phyloP scores from a whole-genome alignment of 2,888 invertebrate species.

The Dryococelus australis region DNA sequence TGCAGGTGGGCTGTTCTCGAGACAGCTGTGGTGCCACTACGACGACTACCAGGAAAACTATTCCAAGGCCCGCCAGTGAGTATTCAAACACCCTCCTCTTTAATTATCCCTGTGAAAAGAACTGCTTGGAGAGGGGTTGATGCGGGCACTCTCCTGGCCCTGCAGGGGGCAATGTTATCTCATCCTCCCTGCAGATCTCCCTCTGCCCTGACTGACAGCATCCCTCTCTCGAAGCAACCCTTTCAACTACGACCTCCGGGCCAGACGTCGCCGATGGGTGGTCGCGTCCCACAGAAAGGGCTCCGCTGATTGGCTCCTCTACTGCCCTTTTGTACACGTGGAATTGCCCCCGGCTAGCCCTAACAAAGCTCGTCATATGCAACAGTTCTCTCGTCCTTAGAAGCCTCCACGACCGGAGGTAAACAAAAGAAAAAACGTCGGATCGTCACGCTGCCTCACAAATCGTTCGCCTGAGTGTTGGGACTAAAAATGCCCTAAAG shows the following conservation, averaged over 20 bases:
- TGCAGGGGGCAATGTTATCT: not conserved
- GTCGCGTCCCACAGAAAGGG: not conserved
- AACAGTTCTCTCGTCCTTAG: not conserved
- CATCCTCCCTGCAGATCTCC: not conserved
- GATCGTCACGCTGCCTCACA: not conserved
- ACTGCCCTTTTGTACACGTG: not conserved
- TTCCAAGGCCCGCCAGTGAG: constrained; percentile 63
- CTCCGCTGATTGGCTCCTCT: not conserved
- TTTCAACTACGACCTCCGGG: no score
- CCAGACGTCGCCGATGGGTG: not conserved
- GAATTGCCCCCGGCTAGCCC: not conserved
- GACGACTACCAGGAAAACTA: constrained; percentile 70
- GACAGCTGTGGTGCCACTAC: constrained; percentile 71
- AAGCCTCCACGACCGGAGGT: not conserved
- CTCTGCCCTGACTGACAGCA: not conserved
- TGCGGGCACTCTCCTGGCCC: not conserved
- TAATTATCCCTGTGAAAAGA: not conserved
- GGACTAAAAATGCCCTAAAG: not conserved
- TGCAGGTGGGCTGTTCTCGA: constrained; percentile 67
- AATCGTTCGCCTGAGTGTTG: not conserved
- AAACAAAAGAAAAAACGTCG: not conserved
- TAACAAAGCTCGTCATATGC: not conserved
- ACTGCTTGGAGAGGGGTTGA: no score
- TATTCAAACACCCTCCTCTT: constrained; percentile 39
- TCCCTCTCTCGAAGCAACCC: no score